Conservation (phyloP, 1,140 invertebrate genomes). For the Bombus turneri region DNA sequence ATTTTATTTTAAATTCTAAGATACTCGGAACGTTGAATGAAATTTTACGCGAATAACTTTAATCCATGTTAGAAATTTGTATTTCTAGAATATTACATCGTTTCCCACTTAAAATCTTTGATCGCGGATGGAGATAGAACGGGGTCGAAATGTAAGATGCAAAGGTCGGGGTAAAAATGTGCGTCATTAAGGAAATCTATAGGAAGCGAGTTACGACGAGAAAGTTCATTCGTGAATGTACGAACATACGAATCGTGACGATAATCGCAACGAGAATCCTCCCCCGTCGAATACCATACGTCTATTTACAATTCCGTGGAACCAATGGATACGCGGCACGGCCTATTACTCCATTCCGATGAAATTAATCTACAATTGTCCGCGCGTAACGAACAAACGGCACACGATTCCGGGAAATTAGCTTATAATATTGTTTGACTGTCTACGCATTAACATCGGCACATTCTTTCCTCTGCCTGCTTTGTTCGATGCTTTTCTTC, state of each 20-base stretch:
- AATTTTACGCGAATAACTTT: not conserved
- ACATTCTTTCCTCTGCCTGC: not conserved
- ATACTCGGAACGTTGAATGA: no score
- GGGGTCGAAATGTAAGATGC: not conserved
- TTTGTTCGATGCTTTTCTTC: not conserved
- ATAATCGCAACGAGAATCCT: not conserved
- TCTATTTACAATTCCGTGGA: conserved; percentile 37
- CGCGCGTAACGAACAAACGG: not conserved
- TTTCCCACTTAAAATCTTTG: no score
- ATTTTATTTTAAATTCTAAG: not conserved
- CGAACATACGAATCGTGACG: not conserved
- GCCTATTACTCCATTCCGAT: conserved; percentile 4
- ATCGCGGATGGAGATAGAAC: not conserved
- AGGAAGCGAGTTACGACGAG: not conserved
- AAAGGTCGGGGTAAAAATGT: no score
- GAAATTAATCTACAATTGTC: conserved; percentile 45
- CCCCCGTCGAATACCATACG: no score
- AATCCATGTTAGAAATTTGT: not conserved
- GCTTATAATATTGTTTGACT: conserved; percentile 40
- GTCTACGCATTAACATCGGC: not conserved
- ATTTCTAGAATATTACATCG: not conserved
- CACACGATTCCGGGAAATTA: conserved; percentile 24
- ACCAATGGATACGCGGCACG: not conserved
- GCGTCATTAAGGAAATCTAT: conserved; percentile 23
- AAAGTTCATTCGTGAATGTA: not conserved